phyloP scores from a whole-genome alignment of 2,888 invertebrate genomes.

The Hololepta plana region DNA sequence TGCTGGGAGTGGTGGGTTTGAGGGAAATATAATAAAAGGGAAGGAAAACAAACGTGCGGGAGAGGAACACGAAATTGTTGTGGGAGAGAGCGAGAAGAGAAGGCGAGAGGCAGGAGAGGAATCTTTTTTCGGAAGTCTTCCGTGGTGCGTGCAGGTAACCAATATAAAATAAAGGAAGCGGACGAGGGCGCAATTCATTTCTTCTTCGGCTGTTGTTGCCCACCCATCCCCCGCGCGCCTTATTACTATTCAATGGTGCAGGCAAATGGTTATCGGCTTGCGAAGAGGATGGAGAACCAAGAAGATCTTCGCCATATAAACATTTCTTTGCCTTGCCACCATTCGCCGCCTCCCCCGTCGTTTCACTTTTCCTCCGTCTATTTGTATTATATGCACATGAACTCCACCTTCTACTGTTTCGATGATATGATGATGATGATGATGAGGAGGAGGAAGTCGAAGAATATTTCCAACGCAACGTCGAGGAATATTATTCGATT shows the following conservation, averaged over 20 bases:
- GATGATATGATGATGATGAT: too few species aligned
- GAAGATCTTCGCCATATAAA: constrained; percentile 2
- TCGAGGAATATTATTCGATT: too few species aligned
- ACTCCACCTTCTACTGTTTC: too few species aligned
- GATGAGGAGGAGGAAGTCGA: too few species aligned
- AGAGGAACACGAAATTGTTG: constrained; percentile 1
- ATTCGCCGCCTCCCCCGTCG: too few species aligned
- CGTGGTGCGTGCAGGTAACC: constrained; percentile 7
- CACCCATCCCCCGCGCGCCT: constrained; percentile 13
- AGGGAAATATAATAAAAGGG: too few species aligned
- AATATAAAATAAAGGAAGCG: constrained; percentile 10
- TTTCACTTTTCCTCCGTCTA: too few species aligned
- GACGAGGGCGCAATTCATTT: constrained; percentile 11
- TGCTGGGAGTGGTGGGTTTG: too few species aligned
- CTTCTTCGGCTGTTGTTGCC: constrained; percentile 4
- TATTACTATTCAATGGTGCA: constrained; percentile 31
- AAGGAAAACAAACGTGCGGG: too few species aligned
- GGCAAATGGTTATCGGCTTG: constrained; percentile 22
- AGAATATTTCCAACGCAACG: too few species aligned
- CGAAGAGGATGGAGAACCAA: constrained; percentile 1
- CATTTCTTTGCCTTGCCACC: too few species aligned
- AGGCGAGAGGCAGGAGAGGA: constrained; percentile 4
- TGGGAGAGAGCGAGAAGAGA: constrained; percentile 6
- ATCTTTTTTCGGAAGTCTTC: constrained; percentile 3
- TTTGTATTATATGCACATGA: too few species aligned